A percentile compares a stretch with the other conserved stretches of the same genome.
phyloP scores from a whole-genome alignment of 2,888 invertebrate genomes.

The Oscheius sp. region DNA sequence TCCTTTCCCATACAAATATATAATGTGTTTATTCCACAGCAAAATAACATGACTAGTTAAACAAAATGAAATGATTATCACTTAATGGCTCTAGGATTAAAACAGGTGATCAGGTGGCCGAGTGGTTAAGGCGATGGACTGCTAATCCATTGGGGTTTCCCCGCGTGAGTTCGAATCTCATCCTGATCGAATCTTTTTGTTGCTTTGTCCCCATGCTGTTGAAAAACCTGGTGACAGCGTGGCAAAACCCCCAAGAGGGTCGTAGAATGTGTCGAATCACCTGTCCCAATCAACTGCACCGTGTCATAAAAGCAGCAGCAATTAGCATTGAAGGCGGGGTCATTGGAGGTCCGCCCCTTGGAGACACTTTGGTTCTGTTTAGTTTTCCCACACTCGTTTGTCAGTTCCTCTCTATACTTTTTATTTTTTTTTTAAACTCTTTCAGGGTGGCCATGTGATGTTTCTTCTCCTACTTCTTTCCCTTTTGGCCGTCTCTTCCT shows the following conservation, averaged over 20 bases:
- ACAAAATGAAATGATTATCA: too few species aligned
- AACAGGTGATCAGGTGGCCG: constrained; percentile 23
- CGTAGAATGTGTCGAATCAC: too few species aligned
- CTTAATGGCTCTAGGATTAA: too few species aligned
- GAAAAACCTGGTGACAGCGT: too few species aligned
- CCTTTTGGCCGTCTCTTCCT: not conserved
- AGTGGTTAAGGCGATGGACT: constrained; percentile 33
- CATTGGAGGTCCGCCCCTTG: not conserved
- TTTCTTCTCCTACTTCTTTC: not conserved
- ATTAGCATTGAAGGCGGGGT: constrained; percentile 7
- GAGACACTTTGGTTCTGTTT: not conserved
- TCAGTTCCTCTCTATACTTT: not conserved
- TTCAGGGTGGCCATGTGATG: constrained; percentile 25
- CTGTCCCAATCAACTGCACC: constrained; percentile 1
- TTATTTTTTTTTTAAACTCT: not conserved
- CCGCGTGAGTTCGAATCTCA: constrained; percentile 70
- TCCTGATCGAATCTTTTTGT: constrained; percentile 31
- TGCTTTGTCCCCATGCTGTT: too few species aligned
- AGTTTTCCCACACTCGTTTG: constrained; percentile 1
- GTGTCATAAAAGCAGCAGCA: constrained; percentile 2
- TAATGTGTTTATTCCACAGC: too few species aligned
- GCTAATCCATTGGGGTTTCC: constrained; percentile 69
- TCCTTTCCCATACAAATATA: too few species aligned
- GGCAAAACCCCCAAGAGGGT: too few species aligned
- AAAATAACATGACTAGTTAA: too few species aligned